Evolutionary conservation across 2,113 vertebrate species (phyloP).

Genomic region (Lophotis ruficrista): DNA sequence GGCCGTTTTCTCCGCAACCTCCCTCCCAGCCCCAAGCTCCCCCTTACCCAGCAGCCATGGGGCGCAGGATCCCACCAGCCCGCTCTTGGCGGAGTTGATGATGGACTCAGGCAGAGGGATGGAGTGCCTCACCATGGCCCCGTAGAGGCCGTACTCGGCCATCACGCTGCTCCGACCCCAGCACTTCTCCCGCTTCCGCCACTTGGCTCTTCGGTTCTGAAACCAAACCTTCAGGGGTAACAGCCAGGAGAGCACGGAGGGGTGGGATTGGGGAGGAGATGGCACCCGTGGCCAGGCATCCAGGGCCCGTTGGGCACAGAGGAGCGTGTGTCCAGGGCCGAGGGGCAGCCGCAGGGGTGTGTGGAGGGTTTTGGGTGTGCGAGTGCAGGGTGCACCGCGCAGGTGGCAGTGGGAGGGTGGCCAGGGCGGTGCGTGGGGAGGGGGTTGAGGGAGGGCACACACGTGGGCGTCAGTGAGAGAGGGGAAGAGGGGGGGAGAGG

Average conservation of each 20-base stretch:
- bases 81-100: conserved; percentile 87
- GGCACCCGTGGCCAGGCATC: rapidly evolving
- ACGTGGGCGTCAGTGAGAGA: conserved; percentile 13
- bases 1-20: rapidly evolving
- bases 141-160: conserved; percentile 94
- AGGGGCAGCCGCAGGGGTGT: neutral
- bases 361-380: neutral
- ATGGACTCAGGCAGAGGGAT: conserved; percentile 92
- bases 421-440: neutral
- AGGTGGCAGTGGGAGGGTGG: rapidly evolving
- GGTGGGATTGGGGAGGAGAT: neutral
- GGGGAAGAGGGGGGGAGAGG: neutral
- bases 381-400: neutral
- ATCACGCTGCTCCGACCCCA: conserved; percentile 97
- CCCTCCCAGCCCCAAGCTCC: too few relatives aligned
- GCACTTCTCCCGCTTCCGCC: conserved; percentile 95
- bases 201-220: conserved; percentile 95
- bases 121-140: conserved; percentile 96
- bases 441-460: neutral
- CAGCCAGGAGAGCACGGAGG: conserved; percentile 61
- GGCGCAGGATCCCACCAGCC: conserved; percentile 89
- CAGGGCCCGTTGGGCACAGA: rapidly evolving
- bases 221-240: conserved; percentile 89
- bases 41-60: conserved; percentile 94
- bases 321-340: neutral